phyloP scores from a whole-genome alignment of 2,888 invertebrate species.

The Eumerus sabulonum region DNA sequence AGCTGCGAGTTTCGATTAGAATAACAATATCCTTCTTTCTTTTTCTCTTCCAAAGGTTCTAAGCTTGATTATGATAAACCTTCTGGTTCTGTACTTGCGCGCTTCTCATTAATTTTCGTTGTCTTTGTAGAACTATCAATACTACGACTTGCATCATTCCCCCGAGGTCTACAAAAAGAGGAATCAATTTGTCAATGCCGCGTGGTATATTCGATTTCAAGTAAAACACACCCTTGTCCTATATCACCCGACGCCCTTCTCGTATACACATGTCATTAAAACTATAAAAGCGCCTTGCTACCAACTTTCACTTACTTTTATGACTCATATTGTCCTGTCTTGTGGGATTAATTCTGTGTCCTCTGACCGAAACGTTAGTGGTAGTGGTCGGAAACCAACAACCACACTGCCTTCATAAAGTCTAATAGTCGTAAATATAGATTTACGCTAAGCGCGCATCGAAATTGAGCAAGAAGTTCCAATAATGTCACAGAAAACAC shows the following conservation, averaged over 20 bases:
- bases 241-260: slow-evolving; percentile 19
- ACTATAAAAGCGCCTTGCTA: slow-evolving; percentile 61
- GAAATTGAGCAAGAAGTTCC: slow-evolving; percentile 43
- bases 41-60: not conserved
- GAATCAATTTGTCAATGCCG: slow-evolving; percentile 61
- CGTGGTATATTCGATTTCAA: slow-evolving; percentile 54
- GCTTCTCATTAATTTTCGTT: slow-evolving; percentile 48
- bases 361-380: slow-evolving; percentile 21
- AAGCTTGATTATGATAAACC: slow-evolving; percentile 41
- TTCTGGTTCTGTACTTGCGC: slow-evolving; percentile 21
- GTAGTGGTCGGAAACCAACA: slow-evolving; percentile 48
- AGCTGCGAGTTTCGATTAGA: slow-evolving; percentile 55
- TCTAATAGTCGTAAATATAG: slow-evolving; percentile 77
- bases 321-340: slow-evolving; percentile 59
- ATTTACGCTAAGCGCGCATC: slow-evolving; percentile 70
- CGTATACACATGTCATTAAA: slow-evolving; percentile 56
- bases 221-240: slow-evolving; percentile 32
- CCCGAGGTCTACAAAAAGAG: slow-evolving; percentile 18
- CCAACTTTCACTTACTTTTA: slow-evolving; percentile 60
- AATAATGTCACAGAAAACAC: slow-evolving; percentile 35
- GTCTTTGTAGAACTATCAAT: slow-evolving; percentile 45
- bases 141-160: not conserved
- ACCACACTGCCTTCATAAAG: slow-evolving; percentile 73
- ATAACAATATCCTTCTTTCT: slow-evolving; percentile 53
- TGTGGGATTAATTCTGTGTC: slow-evolving; percentile 56